Conservation (phyloP, 2,888 invertebrate species). For the Drosophila robusta region DNA sequence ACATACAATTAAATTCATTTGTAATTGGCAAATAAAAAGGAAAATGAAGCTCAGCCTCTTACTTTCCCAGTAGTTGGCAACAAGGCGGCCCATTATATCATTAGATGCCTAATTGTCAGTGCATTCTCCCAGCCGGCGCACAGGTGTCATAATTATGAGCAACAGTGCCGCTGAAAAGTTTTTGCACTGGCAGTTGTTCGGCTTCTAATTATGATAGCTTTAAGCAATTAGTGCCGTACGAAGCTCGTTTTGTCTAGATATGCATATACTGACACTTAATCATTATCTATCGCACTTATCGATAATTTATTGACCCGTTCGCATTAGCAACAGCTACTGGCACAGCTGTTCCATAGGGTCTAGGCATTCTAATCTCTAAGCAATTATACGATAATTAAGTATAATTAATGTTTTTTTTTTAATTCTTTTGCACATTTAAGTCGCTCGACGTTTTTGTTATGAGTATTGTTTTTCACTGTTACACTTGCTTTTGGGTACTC, state of each 20-base stretch:
- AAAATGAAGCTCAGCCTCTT: slow-evolving; percentile 3
- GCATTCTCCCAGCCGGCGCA: neutral
- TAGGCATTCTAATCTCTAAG: slow-evolving; percentile 10
- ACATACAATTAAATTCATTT: slow-evolving; percentile 5
- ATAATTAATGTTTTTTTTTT: slow-evolving; percentile 41
- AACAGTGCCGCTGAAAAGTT: slow-evolving; percentile 4
- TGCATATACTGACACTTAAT: slow-evolving; percentile 5
- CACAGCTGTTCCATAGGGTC: slow-evolving; percentile 6
- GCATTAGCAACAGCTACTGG: neutral
- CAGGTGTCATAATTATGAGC: slow-evolving; percentile 48
- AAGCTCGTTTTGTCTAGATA: neutral
- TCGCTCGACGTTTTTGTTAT: neutral
- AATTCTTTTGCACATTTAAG: neutral
- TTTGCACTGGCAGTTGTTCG: slow-evolving; percentile 1
- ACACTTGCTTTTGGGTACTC: neutral
- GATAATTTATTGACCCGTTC: slow-evolving; percentile 54
- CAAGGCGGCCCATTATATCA: slow-evolving; percentile 21
- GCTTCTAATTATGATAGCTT: slow-evolving; percentile 27
- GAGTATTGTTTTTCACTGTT: neutral
- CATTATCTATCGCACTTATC: slow-evolving; percentile 11
- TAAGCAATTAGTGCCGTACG: slow-evolving; percentile 28
- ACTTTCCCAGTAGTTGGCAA: slow-evolving; percentile 12
- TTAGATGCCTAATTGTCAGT: slow-evolving; percentile 38
- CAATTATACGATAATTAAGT: slow-evolving; percentile 49
- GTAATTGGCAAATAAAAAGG: neutral